Percentiles rank a stretch among this genome's conserved stretches.
Conservation (phyloP, 2,797 vertebrate genomes). For the Alfaro cultratus region DNA sequence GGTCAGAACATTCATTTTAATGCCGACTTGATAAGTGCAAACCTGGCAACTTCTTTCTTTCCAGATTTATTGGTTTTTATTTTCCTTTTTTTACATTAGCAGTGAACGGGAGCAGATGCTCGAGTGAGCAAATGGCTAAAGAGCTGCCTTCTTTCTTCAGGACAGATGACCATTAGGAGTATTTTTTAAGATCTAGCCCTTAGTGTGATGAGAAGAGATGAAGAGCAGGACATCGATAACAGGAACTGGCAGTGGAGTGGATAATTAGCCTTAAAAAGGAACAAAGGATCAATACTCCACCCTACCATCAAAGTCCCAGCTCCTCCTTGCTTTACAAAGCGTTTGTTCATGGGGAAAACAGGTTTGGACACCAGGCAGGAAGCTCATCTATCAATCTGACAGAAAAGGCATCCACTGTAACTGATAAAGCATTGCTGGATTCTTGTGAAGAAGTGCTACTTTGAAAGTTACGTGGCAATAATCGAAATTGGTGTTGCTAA, state of each 20-base stretch:
- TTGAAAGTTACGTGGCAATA: constrained; percentile 3
- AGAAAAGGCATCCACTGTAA: constrained; percentile 44
- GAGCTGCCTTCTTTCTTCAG: constrained; percentile 15
- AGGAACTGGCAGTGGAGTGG: constrained; percentile 73
- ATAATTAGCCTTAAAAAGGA: constrained; percentile 82
- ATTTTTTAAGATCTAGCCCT: constrained; percentile 45
- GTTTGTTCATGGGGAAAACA: constrained; percentile 66
- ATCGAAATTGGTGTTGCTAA: constrained; percentile 24
- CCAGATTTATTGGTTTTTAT: neutral
- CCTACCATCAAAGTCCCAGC: neutral
- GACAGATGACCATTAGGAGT: constrained; percentile 55
- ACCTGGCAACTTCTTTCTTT: constrained; percentile 31
- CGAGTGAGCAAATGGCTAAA: constrained; percentile 13
- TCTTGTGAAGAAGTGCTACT: constrained; percentile 19
- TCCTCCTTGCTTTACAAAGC: constrained; percentile 36
- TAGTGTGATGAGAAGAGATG: constrained; percentile 63
- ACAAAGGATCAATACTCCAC: constrained; percentile 75
- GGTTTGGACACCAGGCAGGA: constrained; percentile 34
- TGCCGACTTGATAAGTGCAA: constrained; percentile 44
- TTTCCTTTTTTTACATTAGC: constrained; percentile 3
- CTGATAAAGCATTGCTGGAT: constrained; percentile 9
- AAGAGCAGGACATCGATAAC: constrained; percentile 76
- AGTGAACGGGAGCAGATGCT: constrained; percentile 13
- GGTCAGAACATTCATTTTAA: constrained; percentile 66
- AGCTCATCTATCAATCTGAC: constrained; percentile 47